Evolutionary conservation across 2,113 vertebrate species (phyloP).

Genomic region (Catagonus wagneri): DNA sequence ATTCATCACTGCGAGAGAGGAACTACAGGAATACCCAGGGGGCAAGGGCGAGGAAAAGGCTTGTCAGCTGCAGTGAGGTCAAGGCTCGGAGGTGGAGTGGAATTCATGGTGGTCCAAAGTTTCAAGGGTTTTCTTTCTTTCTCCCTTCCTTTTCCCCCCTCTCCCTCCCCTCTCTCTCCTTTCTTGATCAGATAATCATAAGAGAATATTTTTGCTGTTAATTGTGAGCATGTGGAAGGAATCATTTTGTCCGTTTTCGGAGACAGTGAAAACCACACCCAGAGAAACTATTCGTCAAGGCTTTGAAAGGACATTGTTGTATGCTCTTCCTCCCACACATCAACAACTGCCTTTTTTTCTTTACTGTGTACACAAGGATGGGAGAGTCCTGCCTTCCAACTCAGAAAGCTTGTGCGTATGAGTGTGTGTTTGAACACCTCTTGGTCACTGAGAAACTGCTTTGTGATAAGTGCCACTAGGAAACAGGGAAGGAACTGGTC

Average conservation of each 20-base stretch:
- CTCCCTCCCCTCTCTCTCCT: background rate
- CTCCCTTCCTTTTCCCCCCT: background rate
- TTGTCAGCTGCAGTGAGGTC: background rate
- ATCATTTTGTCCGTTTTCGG: background rate
- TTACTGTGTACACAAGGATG: background rate
- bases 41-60: background rate
- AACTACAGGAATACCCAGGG: too few relatives aligned
- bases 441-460: background rate
- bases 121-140: background rate
- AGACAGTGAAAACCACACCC: background rate
- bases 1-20: background rate
- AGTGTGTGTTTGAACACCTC: background rate
- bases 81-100: background rate
- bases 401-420: background rate
- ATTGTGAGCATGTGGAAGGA: background rate
- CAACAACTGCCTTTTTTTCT: background rate
- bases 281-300: background rate
- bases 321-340: background rate
- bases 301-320: background rate
- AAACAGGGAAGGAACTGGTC: background rate
- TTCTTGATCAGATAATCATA: background rate
- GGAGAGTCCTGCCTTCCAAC: background rate
- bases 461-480: background rate
- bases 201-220: background rate
- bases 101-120: background rate